Evolutionary conservation across 2,797 vertebrate species (phyloP).

Genomic region (Alcedo quadribrachys): DNA sequence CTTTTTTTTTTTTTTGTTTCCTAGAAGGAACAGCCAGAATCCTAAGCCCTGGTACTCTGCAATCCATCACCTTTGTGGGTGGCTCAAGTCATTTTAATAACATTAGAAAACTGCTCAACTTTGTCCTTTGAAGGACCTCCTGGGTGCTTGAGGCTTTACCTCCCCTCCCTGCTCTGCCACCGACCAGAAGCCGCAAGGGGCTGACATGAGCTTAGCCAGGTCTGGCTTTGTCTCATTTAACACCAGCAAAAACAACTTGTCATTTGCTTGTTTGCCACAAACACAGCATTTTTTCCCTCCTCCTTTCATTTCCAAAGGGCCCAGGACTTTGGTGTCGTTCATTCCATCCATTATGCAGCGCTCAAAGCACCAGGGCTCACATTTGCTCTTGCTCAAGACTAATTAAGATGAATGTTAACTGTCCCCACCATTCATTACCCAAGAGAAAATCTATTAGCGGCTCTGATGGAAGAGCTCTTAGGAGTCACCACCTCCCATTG

Average conservation of each 20-base stretch:
- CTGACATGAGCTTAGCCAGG: background rate
- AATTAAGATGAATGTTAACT: constrained; percentile 57
- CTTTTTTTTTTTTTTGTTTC: background rate
- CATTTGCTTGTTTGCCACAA: background rate
- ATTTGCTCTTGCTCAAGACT: background rate
- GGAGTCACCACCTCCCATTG: background rate
- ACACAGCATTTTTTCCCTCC: background rate
- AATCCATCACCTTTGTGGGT: background rate
- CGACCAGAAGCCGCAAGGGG: background rate
- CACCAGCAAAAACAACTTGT: background rate
- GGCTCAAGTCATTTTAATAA: background rate
- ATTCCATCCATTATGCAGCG: background rate
- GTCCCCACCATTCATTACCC: constrained; percentile 25
- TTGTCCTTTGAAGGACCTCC: background rate
- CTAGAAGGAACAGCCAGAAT: background rate
- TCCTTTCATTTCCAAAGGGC: background rate
- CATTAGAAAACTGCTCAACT: background rate
- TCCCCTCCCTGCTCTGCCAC: background rate
- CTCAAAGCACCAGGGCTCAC: background rate
- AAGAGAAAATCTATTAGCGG: background rate
- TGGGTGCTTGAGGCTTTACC: background rate
- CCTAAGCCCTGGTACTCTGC: background rate
- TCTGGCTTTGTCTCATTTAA: background rate
- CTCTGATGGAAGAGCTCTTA: background rate
- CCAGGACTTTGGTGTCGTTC: background rate